Conservation (phyloP, 2,797 vertebrate genomes). For the Tachyglossus aculeatus region DNA sequence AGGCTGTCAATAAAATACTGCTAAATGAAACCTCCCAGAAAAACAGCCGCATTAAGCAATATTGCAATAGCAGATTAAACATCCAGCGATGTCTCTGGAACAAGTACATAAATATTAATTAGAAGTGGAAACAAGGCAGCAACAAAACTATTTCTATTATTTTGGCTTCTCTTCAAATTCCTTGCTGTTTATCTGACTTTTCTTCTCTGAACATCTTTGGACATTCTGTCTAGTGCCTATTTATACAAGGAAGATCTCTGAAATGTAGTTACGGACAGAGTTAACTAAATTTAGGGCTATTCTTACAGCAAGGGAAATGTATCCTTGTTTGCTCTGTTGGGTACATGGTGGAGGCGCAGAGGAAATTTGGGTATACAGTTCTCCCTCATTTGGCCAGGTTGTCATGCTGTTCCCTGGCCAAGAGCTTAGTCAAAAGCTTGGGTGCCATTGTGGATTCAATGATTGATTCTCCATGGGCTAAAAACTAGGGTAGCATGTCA, state of each 20-base stretch:
- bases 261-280: not conserved
- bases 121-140: constrained; percentile 52
- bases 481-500: not conserved
- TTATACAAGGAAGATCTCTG: constrained; percentile 10
- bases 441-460: not conserved
- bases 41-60: constrained; percentile 41
- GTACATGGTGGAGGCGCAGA: not conserved
- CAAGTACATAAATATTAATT: constrained; percentile 63
- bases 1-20: constrained; percentile 26
- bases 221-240: constrained; percentile 27
- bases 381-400: not conserved
- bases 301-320: not conserved
- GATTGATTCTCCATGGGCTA: not conserved
- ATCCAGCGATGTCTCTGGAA: constrained; percentile 41
- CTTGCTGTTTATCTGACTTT: constrained; percentile 29
- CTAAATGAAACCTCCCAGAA: constrained; percentile 29
- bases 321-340: constrained; percentile 5
- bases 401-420: not conserved
- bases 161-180: constrained; percentile 50
- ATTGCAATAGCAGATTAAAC: constrained; percentile 44
- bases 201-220: constrained; percentile 14
- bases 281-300: not conserved
- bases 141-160: constrained; percentile 53
- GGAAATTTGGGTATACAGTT: not conserved
- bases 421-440: not conserved